Base-by-base conservation (phyloP, 2,888 invertebrate genomes). In the Subacronicta megacephala region DNA sequence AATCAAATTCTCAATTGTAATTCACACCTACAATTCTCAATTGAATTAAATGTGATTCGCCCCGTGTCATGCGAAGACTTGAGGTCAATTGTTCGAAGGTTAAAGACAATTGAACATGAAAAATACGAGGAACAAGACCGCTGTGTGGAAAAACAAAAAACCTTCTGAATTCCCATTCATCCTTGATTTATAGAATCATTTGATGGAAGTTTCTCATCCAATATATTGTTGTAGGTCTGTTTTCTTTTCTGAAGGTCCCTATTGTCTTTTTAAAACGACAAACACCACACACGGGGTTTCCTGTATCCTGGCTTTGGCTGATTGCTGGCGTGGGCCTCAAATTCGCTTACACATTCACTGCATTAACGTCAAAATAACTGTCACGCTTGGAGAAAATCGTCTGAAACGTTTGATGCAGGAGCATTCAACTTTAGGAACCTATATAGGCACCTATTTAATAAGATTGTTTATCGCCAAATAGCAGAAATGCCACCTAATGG, bases 11-110 rank as follows among this genome's bases (percentile, higher is more conserved):
- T 46, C 7, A 18, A 17, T 20, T 33, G 7, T n/a, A 6, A 16
- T 15, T 16, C 20, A 38, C 29, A 57, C 29, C 15, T 18, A 33
- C 10, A 36, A 38, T 38, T 16, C 26, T 37, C 38, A 64, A 69
- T 56, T 69, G 33, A 61, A 57, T 65, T 53, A 65, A 12, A 29
- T 43, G 23, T 46, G 16, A 29, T 37, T 12, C 31, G 13, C n/a
- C 13, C 23, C 23, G 23, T 7, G 0, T 4, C 4, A 2, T 15
- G 23, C 7, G 36, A 41, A 36, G 36, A 26, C 31, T 40, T 35
- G 12, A 59, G 71, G 69, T 70, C 58, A 70, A 70, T 66, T 70
- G 51, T 40, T 9, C 2, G 33, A 58, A 70, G 69, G 71, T 62
- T 40, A 65, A 37, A 20, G 44, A 42, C 49, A 42, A 50, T 46